Base-by-base conservation (phyloP, 2,113 vertebrate genomes). In the Cricetomys ansorgei region DNA sequence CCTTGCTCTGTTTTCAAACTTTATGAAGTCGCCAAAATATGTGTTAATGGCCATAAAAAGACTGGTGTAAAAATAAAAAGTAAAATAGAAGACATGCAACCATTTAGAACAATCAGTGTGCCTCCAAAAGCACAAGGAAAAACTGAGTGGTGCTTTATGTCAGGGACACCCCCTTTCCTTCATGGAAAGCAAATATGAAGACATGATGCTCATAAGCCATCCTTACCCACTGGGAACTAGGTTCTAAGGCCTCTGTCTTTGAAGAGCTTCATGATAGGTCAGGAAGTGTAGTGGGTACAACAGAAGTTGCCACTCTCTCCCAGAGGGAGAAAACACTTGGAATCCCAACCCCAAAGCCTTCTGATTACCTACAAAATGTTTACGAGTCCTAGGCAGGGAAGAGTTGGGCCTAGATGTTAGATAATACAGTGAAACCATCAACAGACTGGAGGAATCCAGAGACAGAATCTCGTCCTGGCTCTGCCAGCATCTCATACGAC, bases 291-390 rank as follows among this genome's bases (percentile, higher is more conserved):
- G 23, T 43, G 13, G 48, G 75, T n/a, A 72, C 3, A 92, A 57
- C 25, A 96, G 83, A 81, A 89, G 80, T 25, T 79, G 77, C 53
- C 86, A 76, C 19, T 91, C 65, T 91, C 92, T 72, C 70, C 88
- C 76, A 92, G 25, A 92, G 77, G 57, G 88, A 93, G 94, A 89
- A 89, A 86, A 69, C 86, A 57, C 65, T 89, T 62, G 73, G 83
- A 92, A 91, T 90, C 79, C 81, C 27, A 67, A 50, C 83, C 34
- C 53, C 29, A 27, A 48, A 43, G 1, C 70, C 73, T 92, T 83
- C 81, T 89, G 89, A 91, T 83, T 79, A 73, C 72, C 77, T 69
- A 88, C 1, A 72, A 90, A 95, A 93, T 25, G 4, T 59, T 87
- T 72, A 67, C 40, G 85, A 67, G 65, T 76, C 81, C 87, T 16